Base-by-base conservation (phyloP, 2,888 invertebrate species). In the Nematopogon swammerdamellus region DNA sequence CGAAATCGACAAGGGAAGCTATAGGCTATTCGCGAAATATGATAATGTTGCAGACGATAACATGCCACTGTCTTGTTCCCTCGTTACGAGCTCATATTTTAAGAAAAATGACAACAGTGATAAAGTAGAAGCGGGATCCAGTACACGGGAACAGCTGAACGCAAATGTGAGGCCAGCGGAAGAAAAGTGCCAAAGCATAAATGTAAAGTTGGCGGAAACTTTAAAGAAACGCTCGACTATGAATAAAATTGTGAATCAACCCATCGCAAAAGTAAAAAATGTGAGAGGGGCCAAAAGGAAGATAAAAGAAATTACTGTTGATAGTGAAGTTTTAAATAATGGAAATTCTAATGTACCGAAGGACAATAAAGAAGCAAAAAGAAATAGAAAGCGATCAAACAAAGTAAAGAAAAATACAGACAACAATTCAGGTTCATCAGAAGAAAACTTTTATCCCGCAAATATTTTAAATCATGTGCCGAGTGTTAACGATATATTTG, bases 51-150 rank as follows among this genome's bases (percentile, higher is more conserved):
- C 64, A 19, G 73, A 75, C 62, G 73, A 71, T 44, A 72, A 70
- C 52, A 66, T 74, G 18, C 69, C 65, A 16, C 58, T 76, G 2
- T 68, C 77, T 1, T 63, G 70, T 1, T 64, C 75, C 6, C 54
- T 77, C n/a, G 67, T 80, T 6, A 80, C 80, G 48, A 80, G 80
- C 59, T 72, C 76, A 8, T 80, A 77, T 61, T 80, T 80, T 53
- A 64, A 67, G 48, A 68, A 64, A 43, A 46, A 49, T 14, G 43
- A 50, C 16, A 19, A 44, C 17, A 29, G 45, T 14, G 42, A 44
- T 10, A n/a, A 20, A 2, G 19, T 29, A 18, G n/a, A 30, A 46
- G 46, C 45, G 45, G 30, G 19, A 8, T 18, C n/a, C 10, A 6
- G 20, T 36, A 16, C 17, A 14, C 29, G 17, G 50, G 25, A 36